Percentiles rank a stretch among this genome's conserved stretches.
phyloP scores from a whole-genome alignment of 92 coral and sea anemone genomes.

The Plumapathes pennacea region DNA sequence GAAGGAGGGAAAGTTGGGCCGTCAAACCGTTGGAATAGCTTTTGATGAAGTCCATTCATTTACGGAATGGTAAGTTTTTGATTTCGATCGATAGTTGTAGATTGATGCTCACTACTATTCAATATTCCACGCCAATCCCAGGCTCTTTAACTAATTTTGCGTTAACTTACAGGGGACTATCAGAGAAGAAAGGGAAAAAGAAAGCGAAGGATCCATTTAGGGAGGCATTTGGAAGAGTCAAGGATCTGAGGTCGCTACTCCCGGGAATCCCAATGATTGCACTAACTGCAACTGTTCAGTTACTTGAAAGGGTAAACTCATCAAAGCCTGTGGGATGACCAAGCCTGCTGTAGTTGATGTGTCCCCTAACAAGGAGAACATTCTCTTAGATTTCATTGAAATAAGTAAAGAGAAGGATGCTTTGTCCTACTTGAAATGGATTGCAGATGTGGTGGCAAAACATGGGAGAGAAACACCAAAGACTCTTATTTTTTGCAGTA shows the following conservation, averaged over 20 bases:
- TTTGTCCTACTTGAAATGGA: slow-evolving; percentile 23
- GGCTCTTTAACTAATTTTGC: too few species aligned
- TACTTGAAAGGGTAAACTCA: slow-evolving; percentile 16
- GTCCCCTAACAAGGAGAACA: slow-evolving; percentile 50
- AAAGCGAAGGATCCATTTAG: slow-evolving; percentile 30
- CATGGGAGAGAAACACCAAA: slow-evolving; percentile 11
- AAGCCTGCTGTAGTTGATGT: slow-evolving; percentile 14
- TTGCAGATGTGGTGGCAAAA: slow-evolving; percentile 35
- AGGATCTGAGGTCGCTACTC: slow-evolving; percentile 31
- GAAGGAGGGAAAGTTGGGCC: slow-evolving; percentile 9
- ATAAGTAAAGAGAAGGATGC: slow-evolving; percentile 8
- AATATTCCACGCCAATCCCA: too few species aligned
- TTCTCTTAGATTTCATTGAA: background rate
- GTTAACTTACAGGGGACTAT: slow-evolving; percentile 1
- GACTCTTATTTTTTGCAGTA: slow-evolving; percentile 28
- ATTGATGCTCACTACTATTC: slow-evolving; percentile 3
- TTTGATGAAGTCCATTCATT: slow-evolving; percentile 34
- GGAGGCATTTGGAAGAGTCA: slow-evolving; percentile 35
- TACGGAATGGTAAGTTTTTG: slow-evolving; percentile 29
- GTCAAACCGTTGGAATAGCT: slow-evolving; percentile 17
- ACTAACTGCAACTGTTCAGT: slow-evolving; percentile 38
- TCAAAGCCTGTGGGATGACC: slow-evolving; percentile 38
- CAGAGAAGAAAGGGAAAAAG: background rate
- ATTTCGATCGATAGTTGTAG: background rate
- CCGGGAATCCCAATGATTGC: slow-evolving; percentile 36